Evolutionary conservation across 2,797 vertebrate species (phyloP).

Genomic region (Centropyge bicolor): DNA sequence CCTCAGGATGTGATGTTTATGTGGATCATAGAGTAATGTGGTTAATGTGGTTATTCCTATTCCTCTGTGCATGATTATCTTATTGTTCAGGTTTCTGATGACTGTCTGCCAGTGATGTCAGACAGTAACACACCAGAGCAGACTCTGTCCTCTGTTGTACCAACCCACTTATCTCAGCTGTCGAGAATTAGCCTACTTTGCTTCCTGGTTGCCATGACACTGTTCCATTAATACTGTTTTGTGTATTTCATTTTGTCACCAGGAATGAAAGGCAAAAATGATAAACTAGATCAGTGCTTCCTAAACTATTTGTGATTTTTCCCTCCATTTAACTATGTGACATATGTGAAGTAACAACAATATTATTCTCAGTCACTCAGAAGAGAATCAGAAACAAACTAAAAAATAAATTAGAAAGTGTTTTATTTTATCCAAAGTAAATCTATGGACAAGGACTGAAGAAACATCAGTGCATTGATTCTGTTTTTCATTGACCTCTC

Average conservation of each 20-base stretch:
- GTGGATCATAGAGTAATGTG: constrained; percentile 1
- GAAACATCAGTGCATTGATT: background rate
- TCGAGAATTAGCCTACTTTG: background rate
- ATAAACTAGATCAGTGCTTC: background rate
- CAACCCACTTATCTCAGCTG: constrained; percentile 8
- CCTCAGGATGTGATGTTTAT: background rate
- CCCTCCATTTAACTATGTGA: background rate
- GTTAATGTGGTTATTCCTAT: background rate
- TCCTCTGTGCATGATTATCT: background rate
- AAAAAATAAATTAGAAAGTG: background rate
- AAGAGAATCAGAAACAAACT: too few species aligned
- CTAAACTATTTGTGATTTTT: background rate
- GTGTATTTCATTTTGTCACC: background rate
- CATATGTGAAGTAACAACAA: background rate
- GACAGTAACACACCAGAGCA: background rate
- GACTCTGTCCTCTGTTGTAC: background rate
- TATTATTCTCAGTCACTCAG: background rate
- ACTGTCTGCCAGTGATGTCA: background rate
- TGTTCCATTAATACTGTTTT: background rate
- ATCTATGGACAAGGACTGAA: background rate
- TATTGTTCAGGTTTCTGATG: constrained; percentile 4
- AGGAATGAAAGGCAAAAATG: background rate
- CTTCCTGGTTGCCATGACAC: background rate
- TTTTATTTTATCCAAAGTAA: background rate
- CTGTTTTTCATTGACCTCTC: background rate